Evolutionary conservation across 2,888 invertebrate species (phyloP), one percentile per base, ranked within the genome.

Genomic region (Watsonalla binaria): DNA sequence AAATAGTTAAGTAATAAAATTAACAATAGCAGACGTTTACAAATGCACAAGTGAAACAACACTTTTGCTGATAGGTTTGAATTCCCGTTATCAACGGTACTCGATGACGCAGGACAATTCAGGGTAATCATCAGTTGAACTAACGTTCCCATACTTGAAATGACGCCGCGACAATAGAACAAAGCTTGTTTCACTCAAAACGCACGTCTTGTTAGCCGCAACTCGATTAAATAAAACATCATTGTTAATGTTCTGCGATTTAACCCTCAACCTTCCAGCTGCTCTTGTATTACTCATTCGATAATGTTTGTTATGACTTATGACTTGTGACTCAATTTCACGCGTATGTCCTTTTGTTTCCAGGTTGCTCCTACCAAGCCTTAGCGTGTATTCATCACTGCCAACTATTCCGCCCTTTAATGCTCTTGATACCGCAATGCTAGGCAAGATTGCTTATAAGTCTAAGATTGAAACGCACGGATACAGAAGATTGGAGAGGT

Each of bases 401-500:
- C 89, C 88, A 87, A 86, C 61, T 69, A 82, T 81, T 87, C 86
- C 88, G 86, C 87, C 89, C 84, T 76, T 61, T 60, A 67, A 74
- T 72, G 82, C 75, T 78, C 80, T 86, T 73, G 68, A 90, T 89
- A 89, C 76, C 84, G 89, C 81, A 76, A 90, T 90, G 90, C 79
- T 89, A 87, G 82, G 80, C 77, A 78, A 78, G 72, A 77, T 75
- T 66, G 66, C 70, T 68, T 60, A 58, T 77, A 78, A 73, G 57
- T 70, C 57, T 76, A 80, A 78, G 73, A 79, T 69, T 60, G 66
- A 72, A 72, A 68, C 68, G 61, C 72, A 74, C 80, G 65, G 59
- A 57, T 62, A 68, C 64, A 77, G 63, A 62, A 70, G 66, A 57
- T 63, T 75, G 47, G 76, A 70, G 60, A 73, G 72, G 61, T 76